Conservation (phyloP, 2,888 invertebrate genomes). For the Diarsia dahlii region DNA sequence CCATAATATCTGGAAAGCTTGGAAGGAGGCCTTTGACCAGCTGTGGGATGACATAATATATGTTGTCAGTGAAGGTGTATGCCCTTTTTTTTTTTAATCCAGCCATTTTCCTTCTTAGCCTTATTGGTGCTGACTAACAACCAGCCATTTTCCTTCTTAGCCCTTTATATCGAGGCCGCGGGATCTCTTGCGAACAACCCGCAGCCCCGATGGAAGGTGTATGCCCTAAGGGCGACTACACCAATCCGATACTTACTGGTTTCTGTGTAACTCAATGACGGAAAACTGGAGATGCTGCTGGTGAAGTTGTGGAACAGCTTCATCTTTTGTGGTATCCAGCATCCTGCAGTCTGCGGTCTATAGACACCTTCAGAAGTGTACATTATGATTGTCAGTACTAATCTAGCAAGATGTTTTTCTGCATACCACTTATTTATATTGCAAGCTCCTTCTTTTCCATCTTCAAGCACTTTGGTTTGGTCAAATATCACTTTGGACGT, state of each 20-base stretch:
- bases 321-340: neutral
- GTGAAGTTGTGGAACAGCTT: neutral
- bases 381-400: neutral
- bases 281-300: neutral
- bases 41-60: neutral
- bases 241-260: neutral
- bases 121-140: too few relatives aligned
- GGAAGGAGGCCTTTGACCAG: neutral
- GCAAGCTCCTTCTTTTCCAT: neutral
- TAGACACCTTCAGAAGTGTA: neutral
- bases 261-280: neutral
- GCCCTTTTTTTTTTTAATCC: too few relatives aligned
- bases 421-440: neutral
- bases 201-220: too few relatives aligned
- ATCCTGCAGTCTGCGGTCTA: neutral
- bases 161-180: too few relatives aligned
- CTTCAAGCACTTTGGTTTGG: neutral
- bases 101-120: too few relatives aligned
- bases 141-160: too few relatives aligned
- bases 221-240: neutral
- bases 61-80: neutral
- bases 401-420: neutral
- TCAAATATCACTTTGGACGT: conserved; percentile 7
- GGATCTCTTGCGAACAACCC: too few relatives aligned
- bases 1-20: neutral